These are phyloP conservation scores for Aphaenogaster rudis DNA, from an alignment of 1,140 invertebrate species.

Conservation along the genomic window DNA sequence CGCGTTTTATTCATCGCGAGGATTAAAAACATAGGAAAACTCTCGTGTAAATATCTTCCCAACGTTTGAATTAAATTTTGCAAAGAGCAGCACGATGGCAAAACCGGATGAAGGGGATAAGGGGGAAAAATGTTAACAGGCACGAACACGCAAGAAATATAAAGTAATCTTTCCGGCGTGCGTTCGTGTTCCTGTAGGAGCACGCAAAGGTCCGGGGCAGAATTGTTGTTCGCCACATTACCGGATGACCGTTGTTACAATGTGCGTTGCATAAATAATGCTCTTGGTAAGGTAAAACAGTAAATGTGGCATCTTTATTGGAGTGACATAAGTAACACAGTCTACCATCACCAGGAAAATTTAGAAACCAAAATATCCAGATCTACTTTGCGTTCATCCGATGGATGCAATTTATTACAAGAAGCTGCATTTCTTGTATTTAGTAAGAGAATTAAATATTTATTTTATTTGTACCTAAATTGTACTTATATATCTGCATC, in stretches of 20 bases:
- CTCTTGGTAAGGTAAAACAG: neutral
- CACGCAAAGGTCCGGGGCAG: neutral
- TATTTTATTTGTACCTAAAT: neutral
- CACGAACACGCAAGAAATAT: conserved; percentile 34
- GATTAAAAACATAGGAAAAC: conserved; percentile 18
- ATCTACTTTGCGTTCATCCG: neutral
- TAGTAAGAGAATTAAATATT: neutral
- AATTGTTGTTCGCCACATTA: conserved; percentile 12
- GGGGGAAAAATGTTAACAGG: conserved; percentile 10
- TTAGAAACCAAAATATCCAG: neutral
- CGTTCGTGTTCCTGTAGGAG: neutral
- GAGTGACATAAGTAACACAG: neutral
- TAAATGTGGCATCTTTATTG: neutral
- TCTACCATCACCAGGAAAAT: neutral
- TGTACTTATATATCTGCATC: neutral
- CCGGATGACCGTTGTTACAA: conserved; percentile 23
- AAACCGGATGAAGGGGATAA: conserved; percentile 15
- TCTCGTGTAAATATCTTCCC: conserved; percentile 22
- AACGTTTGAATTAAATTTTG: conserved; percentile 55
- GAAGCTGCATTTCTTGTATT: neutral
- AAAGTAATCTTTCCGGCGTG: conserved; percentile 36
- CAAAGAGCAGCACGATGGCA: conserved; percentile 17
- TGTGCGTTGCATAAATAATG: conserved; percentile 23
- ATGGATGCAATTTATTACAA: neutral
- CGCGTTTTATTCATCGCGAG: neutral